Percentiles rank a stretch among this genome's conserved stretches.
phyloP scores from a whole-genome alignment of 2,113 vertebrate species.

The Sander lucioperca region DNA sequence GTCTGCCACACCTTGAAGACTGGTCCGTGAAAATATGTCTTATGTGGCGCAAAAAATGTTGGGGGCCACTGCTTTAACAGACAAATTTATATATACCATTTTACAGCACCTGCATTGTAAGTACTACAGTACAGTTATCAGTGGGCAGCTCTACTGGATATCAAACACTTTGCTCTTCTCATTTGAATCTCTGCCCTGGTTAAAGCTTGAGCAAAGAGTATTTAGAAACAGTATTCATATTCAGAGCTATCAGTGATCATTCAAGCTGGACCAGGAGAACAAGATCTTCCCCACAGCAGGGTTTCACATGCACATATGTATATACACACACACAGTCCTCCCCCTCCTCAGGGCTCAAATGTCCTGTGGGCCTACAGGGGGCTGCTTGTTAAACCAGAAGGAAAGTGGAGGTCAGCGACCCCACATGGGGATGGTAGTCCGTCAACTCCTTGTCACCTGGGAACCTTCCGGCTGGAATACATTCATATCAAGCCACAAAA shows the following conservation, averaged over 20 bases:
- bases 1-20: no score
- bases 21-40: no score
- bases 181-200: neutral
- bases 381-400: slow-evolving; percentile 62
- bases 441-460: slow-evolving; percentile 51
- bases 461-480: slow-evolving; percentile 19
- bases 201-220: neutral
- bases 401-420: slow-evolving; percentile 64
- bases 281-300: slow-evolving; percentile 56
- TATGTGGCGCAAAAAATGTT: no score
- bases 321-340: slow-evolving; percentile 23
- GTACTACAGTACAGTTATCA: neutral
- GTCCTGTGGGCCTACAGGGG: slow-evolving; percentile 36
- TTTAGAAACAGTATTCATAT: slow-evolving; percentile 12
- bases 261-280: slow-evolving; percentile 68
- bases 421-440: slow-evolving; percentile 32
- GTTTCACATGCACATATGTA: slow-evolving; percentile 28
- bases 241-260: slow-evolving; percentile 26
- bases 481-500: slow-evolving; percentile 12
- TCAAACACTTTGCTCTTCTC: neutral
- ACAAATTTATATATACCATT: neutral
- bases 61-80: no score
- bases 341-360: slow-evolving; percentile 32
- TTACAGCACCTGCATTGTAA: neutral
- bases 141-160: neutral